A percentile compares a stretch with the other conserved stretches of the same genome.
These are phyloP conservation scores for Diprion similis DNA, from an alignment of 1,140 invertebrate genomes.

Conservation along the genomic window DNA sequence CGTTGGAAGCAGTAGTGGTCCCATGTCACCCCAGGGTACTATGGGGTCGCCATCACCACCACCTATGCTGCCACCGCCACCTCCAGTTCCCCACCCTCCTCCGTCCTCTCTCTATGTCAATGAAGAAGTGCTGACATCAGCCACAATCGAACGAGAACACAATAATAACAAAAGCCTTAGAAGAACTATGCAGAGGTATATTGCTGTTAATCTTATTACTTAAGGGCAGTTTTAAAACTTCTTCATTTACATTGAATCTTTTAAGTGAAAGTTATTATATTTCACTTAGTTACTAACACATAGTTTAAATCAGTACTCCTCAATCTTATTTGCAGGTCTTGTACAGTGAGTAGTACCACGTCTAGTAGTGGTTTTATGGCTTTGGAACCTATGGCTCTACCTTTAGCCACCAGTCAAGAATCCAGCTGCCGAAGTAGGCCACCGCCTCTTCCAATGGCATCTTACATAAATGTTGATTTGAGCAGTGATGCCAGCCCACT, in stretches of 20 bases:
- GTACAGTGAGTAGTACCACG: constrained; percentile 46
- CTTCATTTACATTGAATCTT: no score
- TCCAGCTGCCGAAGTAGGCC: constrained; percentile 25
- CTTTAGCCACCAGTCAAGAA: constrained; percentile 31
- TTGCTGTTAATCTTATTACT: not conserved
- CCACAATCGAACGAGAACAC: constrained; percentile 49
- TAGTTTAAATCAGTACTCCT: not conserved
- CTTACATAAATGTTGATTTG: constrained; percentile 57
- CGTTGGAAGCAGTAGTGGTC: constrained; percentile 63
- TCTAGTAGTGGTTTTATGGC: constrained; percentile 43
- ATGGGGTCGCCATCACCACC: constrained; percentile 59
- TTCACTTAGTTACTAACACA: no score
- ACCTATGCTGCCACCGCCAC: constrained; percentile 48
- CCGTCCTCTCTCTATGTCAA: constrained; percentile 56
- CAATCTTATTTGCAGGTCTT: constrained; percentile 40
- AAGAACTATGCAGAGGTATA: constrained; percentile 52
- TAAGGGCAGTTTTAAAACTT: constrained; percentile 11
- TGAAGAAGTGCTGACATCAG: constrained; percentile 50
- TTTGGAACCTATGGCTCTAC: constrained; percentile 33
- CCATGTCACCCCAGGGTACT: constrained; percentile 63
- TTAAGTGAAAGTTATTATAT: no score
- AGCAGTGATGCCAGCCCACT: constrained; percentile 45
- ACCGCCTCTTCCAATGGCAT: constrained; percentile 34
- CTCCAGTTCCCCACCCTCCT: constrained; percentile 56
- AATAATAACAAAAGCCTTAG: constrained; percentile 58